A percentile compares a stretch with the other conserved stretches of the same genome.
phyloP scores from a whole-genome alignment of 2,888 invertebrate species.

The Caenorhabditis angaria region DNA sequence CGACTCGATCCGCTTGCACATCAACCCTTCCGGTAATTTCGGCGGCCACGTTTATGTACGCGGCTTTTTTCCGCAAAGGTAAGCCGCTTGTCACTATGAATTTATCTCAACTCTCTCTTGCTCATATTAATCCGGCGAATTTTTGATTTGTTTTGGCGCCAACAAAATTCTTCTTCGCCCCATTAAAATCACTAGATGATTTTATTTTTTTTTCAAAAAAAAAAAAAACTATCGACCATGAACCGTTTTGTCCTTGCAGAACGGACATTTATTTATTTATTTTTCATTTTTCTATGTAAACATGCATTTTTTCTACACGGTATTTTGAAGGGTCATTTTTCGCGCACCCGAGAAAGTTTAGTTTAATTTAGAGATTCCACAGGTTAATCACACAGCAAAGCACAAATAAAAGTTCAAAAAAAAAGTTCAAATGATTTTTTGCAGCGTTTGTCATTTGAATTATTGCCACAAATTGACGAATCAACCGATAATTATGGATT shows the following conservation, averaged over 20 bases:
- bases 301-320: no score
- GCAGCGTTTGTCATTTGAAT: slow-evolving; percentile 54
- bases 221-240: no score
- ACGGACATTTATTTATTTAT: no score
- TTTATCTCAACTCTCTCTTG: no score
- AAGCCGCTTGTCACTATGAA: slow-evolving; percentile 18
- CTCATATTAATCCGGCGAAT: no score
- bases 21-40: slow-evolving; percentile 55
- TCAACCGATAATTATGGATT: slow-evolving; percentile 64
- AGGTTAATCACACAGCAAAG: not conserved
- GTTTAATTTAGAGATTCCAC: not conserved
- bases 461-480: slow-evolving; percentile 53
- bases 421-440: not conserved
- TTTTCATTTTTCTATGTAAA: no score
- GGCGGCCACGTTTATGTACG: slow-evolving; percentile 70
- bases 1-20: slow-evolving; percentile 61
- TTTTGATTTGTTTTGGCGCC: no score
- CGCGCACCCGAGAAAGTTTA: not conserved
- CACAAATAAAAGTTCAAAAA: not conserved
- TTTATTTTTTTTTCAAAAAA: no score
- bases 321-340: not conserved
- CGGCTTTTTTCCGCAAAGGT: slow-evolving; percentile 63
- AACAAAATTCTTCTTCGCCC: no score
- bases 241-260: no score
- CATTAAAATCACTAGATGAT: no score